These are phyloP conservation scores for Aphelocoma coerulescens DNA, from an alignment of 2,113 vertebrate species.

Conservation along the genomic window DNA sequence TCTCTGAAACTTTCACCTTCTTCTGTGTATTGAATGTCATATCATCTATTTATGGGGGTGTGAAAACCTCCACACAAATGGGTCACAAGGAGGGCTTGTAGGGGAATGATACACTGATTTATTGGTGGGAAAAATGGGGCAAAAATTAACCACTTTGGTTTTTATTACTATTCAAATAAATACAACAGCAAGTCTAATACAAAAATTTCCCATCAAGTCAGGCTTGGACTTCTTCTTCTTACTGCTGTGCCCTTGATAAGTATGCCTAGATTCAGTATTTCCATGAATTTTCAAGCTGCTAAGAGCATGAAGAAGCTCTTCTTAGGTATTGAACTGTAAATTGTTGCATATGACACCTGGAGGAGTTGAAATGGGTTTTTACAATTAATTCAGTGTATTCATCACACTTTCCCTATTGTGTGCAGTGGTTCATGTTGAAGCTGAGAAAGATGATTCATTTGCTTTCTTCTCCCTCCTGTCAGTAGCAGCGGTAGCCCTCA, in stretches of 20 bases:
- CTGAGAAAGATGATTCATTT: not conserved
- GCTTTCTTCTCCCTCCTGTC: not conserved
- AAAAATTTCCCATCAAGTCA: not conserved
- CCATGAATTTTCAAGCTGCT: slow-evolving; percentile 20
- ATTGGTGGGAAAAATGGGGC: not conserved
- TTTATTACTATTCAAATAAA: slow-evolving; percentile 7
- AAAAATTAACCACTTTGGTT: not conserved
- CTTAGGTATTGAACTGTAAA: slow-evolving; percentile 19
- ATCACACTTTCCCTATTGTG: not conserved
- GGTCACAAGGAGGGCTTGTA: not conserved
- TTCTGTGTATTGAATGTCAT: not conserved
- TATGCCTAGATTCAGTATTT: not conserved
- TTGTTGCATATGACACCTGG: slow-evolving; percentile 20
- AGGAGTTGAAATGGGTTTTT: not conserved
- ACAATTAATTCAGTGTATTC: slow-evolving; percentile 2
- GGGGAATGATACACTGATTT: not conserved
- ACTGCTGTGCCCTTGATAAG: not conserved
- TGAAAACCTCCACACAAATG: not conserved
- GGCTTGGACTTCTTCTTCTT: not conserved
- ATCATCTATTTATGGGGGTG: not conserved
- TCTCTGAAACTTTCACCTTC: not conserved
- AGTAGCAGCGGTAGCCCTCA: not conserved
- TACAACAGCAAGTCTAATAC: not conserved
- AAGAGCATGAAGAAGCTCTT: not conserved
- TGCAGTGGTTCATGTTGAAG: not conserved